Evolutionary conservation across 1,140 invertebrate genomes (phyloP), one percentile per base, ranked within the genome.

Genomic region (Chionoecetes opilio): DNA sequence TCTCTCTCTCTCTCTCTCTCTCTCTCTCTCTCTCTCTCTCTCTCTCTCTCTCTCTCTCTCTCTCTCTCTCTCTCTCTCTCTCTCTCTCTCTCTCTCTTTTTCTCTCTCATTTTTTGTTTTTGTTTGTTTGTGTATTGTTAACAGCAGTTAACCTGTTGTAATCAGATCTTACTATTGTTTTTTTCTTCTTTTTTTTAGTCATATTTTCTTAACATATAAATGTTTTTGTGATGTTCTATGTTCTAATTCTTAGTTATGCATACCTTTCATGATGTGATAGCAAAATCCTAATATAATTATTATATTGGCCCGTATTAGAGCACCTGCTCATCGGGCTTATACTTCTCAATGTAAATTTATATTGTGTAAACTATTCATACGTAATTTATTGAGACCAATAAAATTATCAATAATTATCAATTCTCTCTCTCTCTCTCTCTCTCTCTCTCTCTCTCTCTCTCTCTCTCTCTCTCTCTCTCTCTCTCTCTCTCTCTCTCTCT

Each of bases 401-500:
- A 53, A 53, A 53, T 53, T 17, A 53, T 14, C 46, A 17, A 53
- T 53, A 11, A 53, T 11, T 14, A 1, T 53, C 46, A 53, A 53
- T 3, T 17, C 21, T 53, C 2, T 17, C 46, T 53, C 46, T 17
- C 21, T 75, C 21, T 21, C 21, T 75, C 26, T 11, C 63, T 75
- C 21, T 21, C 63, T 21, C 63, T 21, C 26, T n/a, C 5, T 21
- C 6, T n/a, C 63, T n/a, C 21, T 21, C 21, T 21, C 63, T 21
- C 21, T n/a, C 63, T 21, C 63, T 21, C 63, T n/a, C 1, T n/a
- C 63, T n/a, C 26, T 75, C 26, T 75, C 63, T 75, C 63, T 75
- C 63, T 75, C 63, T 75, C 63, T 75, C 63, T 75, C 63, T 75
- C 63, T 75, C 63, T 75, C 63, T 75, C 63, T 75, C 63, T 75